Evolutionary conservation across 2,113 vertebrate genomes (phyloP), one percentile per base, ranked within the genome.

Genomic region (Aleadryas rufinucha): DNA sequence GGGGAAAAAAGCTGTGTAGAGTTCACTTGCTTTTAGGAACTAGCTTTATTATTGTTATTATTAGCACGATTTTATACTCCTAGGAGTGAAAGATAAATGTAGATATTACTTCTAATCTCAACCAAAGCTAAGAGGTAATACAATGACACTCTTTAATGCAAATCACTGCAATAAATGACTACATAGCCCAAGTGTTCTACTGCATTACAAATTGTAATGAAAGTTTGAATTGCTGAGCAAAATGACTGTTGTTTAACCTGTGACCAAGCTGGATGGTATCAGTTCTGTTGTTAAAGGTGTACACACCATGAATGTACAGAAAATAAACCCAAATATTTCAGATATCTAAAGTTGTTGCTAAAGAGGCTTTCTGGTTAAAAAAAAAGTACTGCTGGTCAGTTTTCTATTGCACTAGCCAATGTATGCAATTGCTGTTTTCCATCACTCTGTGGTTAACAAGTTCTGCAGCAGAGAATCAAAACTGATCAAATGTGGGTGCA

Each of bases 121-220:
- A n/a, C 65, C 92, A 87, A 77, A 92, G 95, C 90, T 93, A 95
- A 96, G 94, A 97, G 94, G 96, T 97, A 97, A 95, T 65, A 83
- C 94, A 95, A 97, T 95, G 82, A 94, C 76, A 90, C 93, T 95
- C 93, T 84, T 57, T 94, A 93, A 95, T 95, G 96, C 91, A 92
- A 96, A 93, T 89, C 95, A 92, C 93, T 96, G 93, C 97, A 97
- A 97, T 97, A 97, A 94, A 93, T 94, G 94, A 84, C 95, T 97
- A 94, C 94, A 96, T 61, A 96, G 93, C 89, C 95, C 93, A 94
- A 65, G 91, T 88, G 69, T 90, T 94, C 94, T 88, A 53, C 93
- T 92, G 95, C 92, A 95, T 83, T 94, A 97, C 84, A 91, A 94
- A 97, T 96, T 89, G 90, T 81, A 94, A 91, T 90, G 80, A 79